Percentiles rank a stretch among this genome's conserved stretches.
These are phyloP conservation scores for Parelbella ahira DNA, from an alignment of 2,888 invertebrate genomes.

Conservation along the genomic window DNA sequence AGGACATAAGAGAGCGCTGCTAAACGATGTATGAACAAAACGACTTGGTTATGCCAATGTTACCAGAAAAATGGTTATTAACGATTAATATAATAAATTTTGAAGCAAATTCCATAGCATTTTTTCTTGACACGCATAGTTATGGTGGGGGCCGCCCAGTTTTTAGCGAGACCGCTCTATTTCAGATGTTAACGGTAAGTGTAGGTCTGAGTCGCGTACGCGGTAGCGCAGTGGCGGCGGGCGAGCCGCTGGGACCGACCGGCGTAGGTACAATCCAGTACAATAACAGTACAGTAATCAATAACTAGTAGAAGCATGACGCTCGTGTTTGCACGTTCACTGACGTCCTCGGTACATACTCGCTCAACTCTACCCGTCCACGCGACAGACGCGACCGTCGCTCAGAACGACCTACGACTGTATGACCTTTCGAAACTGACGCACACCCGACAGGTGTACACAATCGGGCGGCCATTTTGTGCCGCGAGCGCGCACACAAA, in stretches of 20 bases:
- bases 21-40: slow-evolving; percentile 35
- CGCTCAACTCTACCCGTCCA: slow-evolving; percentile 30
- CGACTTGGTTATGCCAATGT: slow-evolving; percentile 63
- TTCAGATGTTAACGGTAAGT: slow-evolving; percentile 81
- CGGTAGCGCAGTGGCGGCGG: slow-evolving; percentile 27
- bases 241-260: slow-evolving; percentile 14
- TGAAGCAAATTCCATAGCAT: slow-evolving; percentile 72
- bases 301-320: slow-evolving; percentile 35
- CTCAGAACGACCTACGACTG: slow-evolving; percentile 34
- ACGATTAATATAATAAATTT: slow-evolving; percentile 62
- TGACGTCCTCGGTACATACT: slow-evolving; percentile 39
- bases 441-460: slow-evolving; percentile 27
- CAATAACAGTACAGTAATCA: slow-evolving; percentile 25
- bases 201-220: slow-evolving; percentile 65
- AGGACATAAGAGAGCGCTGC: slow-evolving; percentile 40
- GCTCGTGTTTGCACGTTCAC: slow-evolving; percentile 40
- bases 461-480: slow-evolving; percentile 62
- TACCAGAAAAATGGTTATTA: slow-evolving; percentile 57
- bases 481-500: slow-evolving; percentile 43
- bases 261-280: slow-evolving; percentile 35
- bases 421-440: slow-evolving; percentile 51
- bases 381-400: slow-evolving; percentile 28
- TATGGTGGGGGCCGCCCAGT: slow-evolving; percentile 69
- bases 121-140: slow-evolving; percentile 62
- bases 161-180: slow-evolving; percentile 70